Evolutionary conservation across 1,140 invertebrate genomes (phyloP), one percentile per base, ranked within the genome.

Genomic region (Drosophila pruinosa): DNA sequence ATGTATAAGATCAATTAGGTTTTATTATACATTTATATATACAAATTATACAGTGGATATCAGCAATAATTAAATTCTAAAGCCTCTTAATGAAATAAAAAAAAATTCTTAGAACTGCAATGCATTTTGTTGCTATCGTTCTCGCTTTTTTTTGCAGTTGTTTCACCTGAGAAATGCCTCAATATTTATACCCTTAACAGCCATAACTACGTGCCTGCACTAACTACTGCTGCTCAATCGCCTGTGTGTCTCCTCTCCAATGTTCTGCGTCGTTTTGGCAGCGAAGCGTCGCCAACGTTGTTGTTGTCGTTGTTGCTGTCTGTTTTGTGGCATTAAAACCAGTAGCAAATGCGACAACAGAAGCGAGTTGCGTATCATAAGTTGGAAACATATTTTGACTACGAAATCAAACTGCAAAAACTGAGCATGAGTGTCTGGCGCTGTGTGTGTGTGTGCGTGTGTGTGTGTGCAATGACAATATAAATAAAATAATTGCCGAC

Each of bases 401-500:
- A 89, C 86, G 75, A 89, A 86, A 81, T 81, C 75, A 77, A 77
- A 65, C 65, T 83, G 79, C 62, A 72, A 64, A 73, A 73, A 24
- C 38, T n/a, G 6, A 48, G 24, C 22, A 31, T 15, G 28, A 8
- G 22, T 43, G 4, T 47, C 19, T 31, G n/a, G 15, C 8, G 7
- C 21, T n/a, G 28, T 14, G 7, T 36, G 14, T n/a, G 36, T 24
- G 36, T 52, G 56, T 57, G 54, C 28, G 24, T 47, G 14, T 26
- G 24, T 22, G 41, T 26, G 21, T 43, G 48, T 63, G 79, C 63
- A 57, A 63, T 65, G 64, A 78, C 80, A 89, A 82, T 89, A 89
- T 86, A 89, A 89, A 89, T 89, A 89, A 89, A 89, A 86, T 89
- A 89, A 89, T 89, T 89, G 86, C 75, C 73, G 72, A 70, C 78